phyloP scores from a whole-genome alignment of 2,113 vertebrate genomes.

The Phrynocephalus versicolor region DNA sequence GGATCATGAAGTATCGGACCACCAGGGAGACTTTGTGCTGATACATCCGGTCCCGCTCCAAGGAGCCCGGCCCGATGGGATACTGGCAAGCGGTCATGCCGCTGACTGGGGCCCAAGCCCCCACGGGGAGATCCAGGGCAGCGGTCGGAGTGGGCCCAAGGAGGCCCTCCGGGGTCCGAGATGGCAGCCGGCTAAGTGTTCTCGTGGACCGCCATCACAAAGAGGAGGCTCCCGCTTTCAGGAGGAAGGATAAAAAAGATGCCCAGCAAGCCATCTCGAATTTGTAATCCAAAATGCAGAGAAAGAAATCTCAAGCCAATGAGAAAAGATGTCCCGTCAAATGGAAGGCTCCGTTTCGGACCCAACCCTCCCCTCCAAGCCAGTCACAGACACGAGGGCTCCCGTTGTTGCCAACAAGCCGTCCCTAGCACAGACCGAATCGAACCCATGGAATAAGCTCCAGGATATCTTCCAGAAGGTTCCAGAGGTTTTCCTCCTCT shows the following conservation, averaged over 20 bases:
- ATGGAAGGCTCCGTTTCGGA: too few relatives aligned
- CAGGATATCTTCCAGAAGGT: too few relatives aligned
- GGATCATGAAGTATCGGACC: conserved; percentile 96
- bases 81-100: conserved; percentile 90
- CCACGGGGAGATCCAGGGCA: conserved; percentile 13
- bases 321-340: too few relatives aligned
- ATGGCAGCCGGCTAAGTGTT: conserved; percentile 15
- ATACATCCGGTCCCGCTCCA: conserved; percentile 86
- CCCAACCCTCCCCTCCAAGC: neutral
- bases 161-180: rapidly evolving
- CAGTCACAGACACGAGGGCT: rapidly evolving
- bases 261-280: conserved; percentile 14
- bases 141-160: neutral
- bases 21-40: conserved; percentile 94
- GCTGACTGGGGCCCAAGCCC: conserved; percentile 24
- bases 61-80: conserved; percentile 70
- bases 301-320: neutral
- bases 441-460: neutral
- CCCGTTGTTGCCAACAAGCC: neutral
- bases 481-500: too few relatives aligned
- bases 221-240: neutral
- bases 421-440: neutral
- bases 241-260: neutral
- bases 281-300: neutral
- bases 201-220: conserved; percentile 37